Evolutionary conservation across 2,797 vertebrate genomes (phyloP).

Genomic region (Calcarius lapponicus): DNA sequence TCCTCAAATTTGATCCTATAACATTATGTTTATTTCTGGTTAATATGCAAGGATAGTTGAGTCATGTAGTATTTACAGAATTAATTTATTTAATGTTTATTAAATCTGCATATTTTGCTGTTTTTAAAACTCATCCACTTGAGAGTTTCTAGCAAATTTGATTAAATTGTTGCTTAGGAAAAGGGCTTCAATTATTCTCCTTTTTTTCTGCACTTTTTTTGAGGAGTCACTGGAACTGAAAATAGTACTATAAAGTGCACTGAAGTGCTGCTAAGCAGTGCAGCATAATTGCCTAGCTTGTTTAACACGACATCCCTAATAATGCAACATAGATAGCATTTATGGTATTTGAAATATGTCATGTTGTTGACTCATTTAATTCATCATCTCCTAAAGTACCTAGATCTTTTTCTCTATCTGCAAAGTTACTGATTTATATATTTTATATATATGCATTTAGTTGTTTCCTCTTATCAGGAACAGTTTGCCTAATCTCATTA

Average conservation of each 20-base stretch:
- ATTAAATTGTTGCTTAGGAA: neutral
- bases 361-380: constrained; percentile 64
- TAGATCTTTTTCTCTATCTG: neutral
- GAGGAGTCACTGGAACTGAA: constrained; percentile 22
- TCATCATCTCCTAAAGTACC: constrained; percentile 47
- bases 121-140: neutral
- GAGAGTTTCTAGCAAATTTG: constrained; percentile 6
- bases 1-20: neutral
- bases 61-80: neutral
- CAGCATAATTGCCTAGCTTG: constrained; percentile 55
- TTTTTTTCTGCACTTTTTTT: neutral
- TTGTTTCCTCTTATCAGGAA: neutral
- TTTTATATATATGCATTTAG: neutral
- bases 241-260: constrained; percentile 22
- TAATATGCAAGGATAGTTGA: constrained; percentile 7
- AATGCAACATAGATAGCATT: constrained; percentile 44
- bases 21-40: neutral
- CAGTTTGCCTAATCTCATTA: neutral
- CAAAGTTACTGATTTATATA: neutral
- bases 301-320: constrained; percentile 60
- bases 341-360: constrained; percentile 53
- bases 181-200: neutral
- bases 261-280: constrained; percentile 40
- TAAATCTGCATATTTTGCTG: constrained; percentile 6
- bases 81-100: constrained; percentile 16